Evolutionary conservation across 2,888 invertebrate species (phyloP), one percentile per base, ranked within the genome.

Genomic region (Habrosyne pyritoides): DNA sequence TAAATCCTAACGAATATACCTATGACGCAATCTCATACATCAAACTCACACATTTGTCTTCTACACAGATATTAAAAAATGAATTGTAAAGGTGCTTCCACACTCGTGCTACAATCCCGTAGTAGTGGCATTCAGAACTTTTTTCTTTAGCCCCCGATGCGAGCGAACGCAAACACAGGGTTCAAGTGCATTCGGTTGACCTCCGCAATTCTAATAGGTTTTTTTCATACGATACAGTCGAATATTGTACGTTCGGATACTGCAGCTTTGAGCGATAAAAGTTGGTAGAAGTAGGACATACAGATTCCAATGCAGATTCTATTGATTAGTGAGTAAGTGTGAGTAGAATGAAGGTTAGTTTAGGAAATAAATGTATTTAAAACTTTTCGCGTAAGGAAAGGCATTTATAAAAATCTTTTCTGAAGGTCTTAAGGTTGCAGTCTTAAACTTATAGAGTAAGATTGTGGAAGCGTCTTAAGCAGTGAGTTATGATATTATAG

Each of bases 181-280:
- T 77, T 78, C 78, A 78, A 78, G 78, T 65, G 78, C 78, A 61
- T 5, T 42, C 55, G 52, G 30, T 67, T 75, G 72, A 73, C 75
- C 73, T 67, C 64, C 53, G 22, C 59, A 60, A 53, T 56, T 59
- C 62, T 61, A 67, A 69, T 66, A 66, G 67, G 42, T 42, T 42
- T 69, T 71, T 67, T 67, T 60, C 57, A 53, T 36, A 14, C 36
- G 36, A 42, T 42, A 42, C 42, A 42, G 18, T 42, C 18, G 42
- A 18, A 42, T 42, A 18, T 42, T 18, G 42, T 42, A 42, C 42
- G 42, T 42, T 42, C 18, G 18, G 42, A 42, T 42, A 18, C 2
- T 8, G 42, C 3, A 18, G n/a, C 14, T 36, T 36, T 36, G 36
- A 14, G 6, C 36, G n/a, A 36, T 33, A 36, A 36, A 14, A 36